Evolutionary conservation across 30 jellyfish, hydroid and myxozoan genomes (phyloP), one percentile per base, ranked within the genome.

Genomic region (Catostylus mosaicus): DNA sequence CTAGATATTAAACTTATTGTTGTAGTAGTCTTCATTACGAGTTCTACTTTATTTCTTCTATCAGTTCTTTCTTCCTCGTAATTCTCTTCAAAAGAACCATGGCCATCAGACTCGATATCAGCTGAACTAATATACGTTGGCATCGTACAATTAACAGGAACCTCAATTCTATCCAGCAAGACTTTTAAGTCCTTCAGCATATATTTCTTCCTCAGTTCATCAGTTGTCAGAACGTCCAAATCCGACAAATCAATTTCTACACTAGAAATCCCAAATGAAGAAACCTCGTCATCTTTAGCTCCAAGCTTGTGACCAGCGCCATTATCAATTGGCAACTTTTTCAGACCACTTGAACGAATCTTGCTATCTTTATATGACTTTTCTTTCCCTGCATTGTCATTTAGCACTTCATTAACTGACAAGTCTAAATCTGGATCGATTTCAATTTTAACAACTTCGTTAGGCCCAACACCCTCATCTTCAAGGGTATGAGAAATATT

Each of bases 401-500:
- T 32, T 26, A 22, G n/a, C 31, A 27, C 61, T 29, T 78, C 82
- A 4, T 31, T 24, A 26, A 59, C 73, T 30, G 72, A 36, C 36
- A 29, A 24, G 54, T 68, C 80, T 37, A 65, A 27, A 47, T 52
- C 84, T 11, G 80, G 83, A 37, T 80, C 84, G n/a, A 62, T 56
- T 51, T 70, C 86, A 6, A 80, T 23, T 47, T 74, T 75, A 5
- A 73, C 75, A 1, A 66, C 47, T 10, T 59, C 78, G 38, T 66
- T 76, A 7, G 90, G 78, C 0, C 47, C 48, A 6, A 8, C 70
- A 5, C 68, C 82, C 23, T 30, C 73, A 37, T 75, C 89, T 26
- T 75, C 89, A 48, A 52, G 48, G 20, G 83, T 74, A 16, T 80
- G 89, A 1, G 76, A 29, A 33, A 86, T 67, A 68, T 72, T 62